Evolutionary conservation across 92 coral and sea anemone genomes (phyloP).

Genomic region (Plumapathes pennacea): DNA sequence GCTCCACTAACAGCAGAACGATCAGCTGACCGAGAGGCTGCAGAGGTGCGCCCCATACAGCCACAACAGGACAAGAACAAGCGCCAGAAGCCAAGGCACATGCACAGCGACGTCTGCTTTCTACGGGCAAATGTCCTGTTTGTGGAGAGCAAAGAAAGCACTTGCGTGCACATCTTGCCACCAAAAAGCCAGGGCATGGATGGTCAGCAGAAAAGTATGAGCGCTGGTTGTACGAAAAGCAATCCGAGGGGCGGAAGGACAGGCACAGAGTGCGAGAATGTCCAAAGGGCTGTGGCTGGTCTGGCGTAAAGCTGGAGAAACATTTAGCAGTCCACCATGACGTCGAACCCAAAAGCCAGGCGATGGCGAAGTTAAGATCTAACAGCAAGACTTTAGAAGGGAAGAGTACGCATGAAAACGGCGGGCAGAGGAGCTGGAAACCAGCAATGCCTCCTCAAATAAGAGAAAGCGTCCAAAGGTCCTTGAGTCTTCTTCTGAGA

Average conservation of each 20-base stretch:
- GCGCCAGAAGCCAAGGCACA: too few relatives aligned
- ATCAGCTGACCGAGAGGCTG: too few relatives aligned
- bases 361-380: not conserved
- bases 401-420: too few relatives aligned
- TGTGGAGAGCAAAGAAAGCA: conserved; percentile 4
- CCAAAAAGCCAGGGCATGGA: not conserved
- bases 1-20: too few relatives aligned
- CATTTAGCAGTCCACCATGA: not conserved
- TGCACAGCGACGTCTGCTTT: not conserved
- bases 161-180: conserved; percentile 1
- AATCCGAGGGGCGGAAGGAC: not conserved
- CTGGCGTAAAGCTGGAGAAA: not conserved
- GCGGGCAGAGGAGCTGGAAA: too few relatives aligned
- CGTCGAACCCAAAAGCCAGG: not conserved
- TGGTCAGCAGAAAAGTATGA: conserved; percentile 1
- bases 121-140: conserved; percentile 3
- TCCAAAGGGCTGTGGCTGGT: conserved; percentile 1
- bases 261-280: not conserved
- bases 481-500: not conserved
- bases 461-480: too few relatives aligned
- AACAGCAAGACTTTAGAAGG: not conserved
- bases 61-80: too few relatives aligned
- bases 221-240: not conserved
- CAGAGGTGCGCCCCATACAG: too few relatives aligned
- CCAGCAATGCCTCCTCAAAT: too few relatives aligned